Percentiles rank a stretch among this genome's conserved stretches.
These are phyloP conservation scores for Tenualosa ilisha DNA, from an alignment of 2,797 vertebrate species.

Conservation along the genomic window DNA sequence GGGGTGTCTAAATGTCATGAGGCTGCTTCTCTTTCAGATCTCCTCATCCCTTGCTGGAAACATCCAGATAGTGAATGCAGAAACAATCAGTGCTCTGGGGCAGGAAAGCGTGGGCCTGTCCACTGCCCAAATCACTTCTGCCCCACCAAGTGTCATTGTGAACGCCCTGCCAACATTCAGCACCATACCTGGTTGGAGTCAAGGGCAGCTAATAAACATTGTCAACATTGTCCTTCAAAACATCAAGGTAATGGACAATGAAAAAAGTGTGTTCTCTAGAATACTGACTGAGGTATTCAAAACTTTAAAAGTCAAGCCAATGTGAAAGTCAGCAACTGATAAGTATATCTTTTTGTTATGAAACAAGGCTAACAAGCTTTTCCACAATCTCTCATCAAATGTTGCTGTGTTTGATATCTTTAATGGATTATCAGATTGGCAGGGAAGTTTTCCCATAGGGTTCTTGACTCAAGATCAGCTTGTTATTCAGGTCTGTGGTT, in stretches of 20 bases:
- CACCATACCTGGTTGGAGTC: constrained; percentile 22
- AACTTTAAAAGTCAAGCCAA: background rate
- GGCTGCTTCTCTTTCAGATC: constrained; percentile 31
- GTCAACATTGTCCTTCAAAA: constrained; percentile 26
- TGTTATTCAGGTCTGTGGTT: background rate
- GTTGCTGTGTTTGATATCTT: background rate
- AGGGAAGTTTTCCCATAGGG: background rate
- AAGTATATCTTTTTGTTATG: too few species aligned
- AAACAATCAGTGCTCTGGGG: constrained; percentile 30
- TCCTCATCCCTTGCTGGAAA: constrained; percentile 40
- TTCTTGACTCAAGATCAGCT: background rate
- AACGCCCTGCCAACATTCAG: constrained; percentile 19
- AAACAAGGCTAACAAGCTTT: too few species aligned
- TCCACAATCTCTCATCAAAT: too few species aligned
- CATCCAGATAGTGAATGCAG: constrained; percentile 28
- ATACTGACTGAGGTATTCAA: background rate
- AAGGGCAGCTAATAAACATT: constrained; percentile 34
- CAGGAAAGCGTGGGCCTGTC: constrained; percentile 24
- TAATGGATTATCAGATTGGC: background rate
- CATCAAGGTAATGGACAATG: constrained; percentile 29
- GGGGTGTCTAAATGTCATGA: constrained; percentile 16
- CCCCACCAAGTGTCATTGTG: background rate
- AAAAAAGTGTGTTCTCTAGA: background rate
- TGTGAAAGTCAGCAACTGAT: background rate
- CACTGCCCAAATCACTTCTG: constrained; percentile 21